Conservation (phyloP, 1,140 invertebrate genomes). For the Cyphomyrmex costatus region DNA sequence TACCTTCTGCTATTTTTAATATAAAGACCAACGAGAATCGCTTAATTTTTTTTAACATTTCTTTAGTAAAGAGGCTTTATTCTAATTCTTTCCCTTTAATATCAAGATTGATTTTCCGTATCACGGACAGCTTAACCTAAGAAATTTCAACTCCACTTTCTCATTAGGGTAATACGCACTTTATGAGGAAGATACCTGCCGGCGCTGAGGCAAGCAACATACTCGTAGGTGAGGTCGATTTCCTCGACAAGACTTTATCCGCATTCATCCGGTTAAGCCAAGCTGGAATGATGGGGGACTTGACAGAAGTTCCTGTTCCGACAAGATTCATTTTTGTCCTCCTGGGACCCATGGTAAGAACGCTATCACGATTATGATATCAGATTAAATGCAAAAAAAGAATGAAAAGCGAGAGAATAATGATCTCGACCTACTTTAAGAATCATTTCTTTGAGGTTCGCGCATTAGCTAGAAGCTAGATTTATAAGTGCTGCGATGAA, state of each 20-base stretch:
- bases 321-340: constrained; percentile 98
- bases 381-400: not conserved
- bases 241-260: constrained; percentile 95
- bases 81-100: constrained; percentile 18
- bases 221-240: constrained; percentile 98
- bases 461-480: not conserved
- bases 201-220: constrained; percentile 99
- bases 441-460: not conserved
- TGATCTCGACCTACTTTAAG: not conserved
- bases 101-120: not conserved
- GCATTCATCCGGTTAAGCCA: constrained; percentile 97
- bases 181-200: constrained; percentile 98
- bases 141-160: constrained; percentile 22
- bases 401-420: not conserved
- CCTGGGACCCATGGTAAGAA: constrained; percentile 93
- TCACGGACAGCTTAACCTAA: not conserved
- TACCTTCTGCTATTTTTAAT: not conserved
- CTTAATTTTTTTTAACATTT: not conserved
- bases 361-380: not conserved
- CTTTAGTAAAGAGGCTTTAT: not conserved
- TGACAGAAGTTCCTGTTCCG: constrained; percentile 99
- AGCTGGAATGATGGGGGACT: constrained; percentile 96
- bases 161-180: constrained; percentile 94
- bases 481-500: not conserved
- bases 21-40: not conserved